A percentile compares a stretch with the other conserved stretches of the same genome.
Conservation (phyloP, 2,888 invertebrate genomes). For the Mongoloraphidia duomilia region DNA sequence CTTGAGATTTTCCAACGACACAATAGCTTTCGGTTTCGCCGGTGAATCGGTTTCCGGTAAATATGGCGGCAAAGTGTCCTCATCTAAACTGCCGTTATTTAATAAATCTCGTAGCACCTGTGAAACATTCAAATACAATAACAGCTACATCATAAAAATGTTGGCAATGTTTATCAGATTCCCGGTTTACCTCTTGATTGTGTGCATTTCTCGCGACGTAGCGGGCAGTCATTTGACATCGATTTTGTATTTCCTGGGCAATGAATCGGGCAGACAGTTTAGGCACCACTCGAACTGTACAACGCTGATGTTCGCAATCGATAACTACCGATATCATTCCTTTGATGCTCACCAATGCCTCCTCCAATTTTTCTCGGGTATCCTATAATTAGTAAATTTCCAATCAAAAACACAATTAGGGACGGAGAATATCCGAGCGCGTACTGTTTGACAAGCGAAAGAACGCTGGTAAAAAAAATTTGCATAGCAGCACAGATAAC, state of each 20-base stretch:
- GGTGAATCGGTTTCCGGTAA: conserved; percentile 13
- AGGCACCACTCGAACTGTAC: conserved; percentile 18
- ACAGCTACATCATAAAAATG: neutral
- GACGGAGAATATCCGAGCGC: neutral
- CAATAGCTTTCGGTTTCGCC: conserved; percentile 9
- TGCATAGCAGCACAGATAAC: no score
- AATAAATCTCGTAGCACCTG: conserved; percentile 12
- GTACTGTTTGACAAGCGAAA: no score
- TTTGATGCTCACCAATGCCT: conserved; percentile 16
- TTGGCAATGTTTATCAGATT: neutral
- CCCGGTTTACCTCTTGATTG: conserved; percentile 15
- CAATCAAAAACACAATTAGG: neutral
- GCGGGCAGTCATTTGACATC: conserved; percentile 14
- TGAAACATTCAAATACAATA: conserved; percentile 1
- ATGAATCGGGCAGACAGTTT: conserved; percentile 16
- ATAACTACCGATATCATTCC: conserved; percentile 21
- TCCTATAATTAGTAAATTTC: conserved; percentile 9
- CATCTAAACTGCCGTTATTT: conserved; percentile 3
- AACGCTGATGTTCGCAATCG: conserved; percentile 17
- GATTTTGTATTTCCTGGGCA: conserved; percentile 14
- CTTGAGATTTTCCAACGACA: conserved; percentile 7
- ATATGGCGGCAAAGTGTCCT: conserved; percentile 9
- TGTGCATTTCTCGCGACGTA: conserved; percentile 16
- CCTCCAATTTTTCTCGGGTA: conserved; percentile 15
- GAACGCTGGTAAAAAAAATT: no score